Base-by-base conservation (phyloP, 2,797 vertebrate genomes). In the Macropus fuliginosus region DNA sequence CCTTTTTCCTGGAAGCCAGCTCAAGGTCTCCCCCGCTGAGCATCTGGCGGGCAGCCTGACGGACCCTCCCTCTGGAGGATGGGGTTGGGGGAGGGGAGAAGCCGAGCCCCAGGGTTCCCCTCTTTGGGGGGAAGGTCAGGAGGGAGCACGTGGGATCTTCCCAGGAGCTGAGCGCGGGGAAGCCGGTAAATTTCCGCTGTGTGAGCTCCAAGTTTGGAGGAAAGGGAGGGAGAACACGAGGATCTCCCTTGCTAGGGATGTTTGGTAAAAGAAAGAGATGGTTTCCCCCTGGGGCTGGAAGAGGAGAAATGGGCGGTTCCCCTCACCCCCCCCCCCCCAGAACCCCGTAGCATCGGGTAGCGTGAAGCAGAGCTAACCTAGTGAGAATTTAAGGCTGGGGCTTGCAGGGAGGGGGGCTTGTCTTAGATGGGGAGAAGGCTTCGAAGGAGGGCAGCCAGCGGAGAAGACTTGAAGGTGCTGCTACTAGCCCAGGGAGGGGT, bases 141-240 rank as follows among this genome's bases (percentile, higher is more conserved):
- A 93, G 90, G 54, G 91, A 91, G 92, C 97, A 91, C 93, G 91
- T 93, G 94, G 94, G 40, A 12, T 46, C 29, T 55, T 55, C 50
- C 56, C 55, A 8, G 1, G 6, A 29, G 74, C n/a, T 54, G 56
- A 91, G 46, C 4, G 81, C 74, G 91, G 87, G 10, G 56, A 16
- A 31, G n/a, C 92, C 29, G 54, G 94, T 46, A 34, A 90, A 50
- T 52, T 55, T 89, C 57, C 54, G 94, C 31, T 31, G 18, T 18
- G 8, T 28, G 54, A 92, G 93, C 66, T 92, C 52, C 55, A 29
- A 27, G 40, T 87, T 87, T 9, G 8, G 74, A 24, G n/a, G 91
- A 52, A 81, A 31, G 55, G 81, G 81, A 6, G 54, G 46, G 87
- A 52, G 55, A 18, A 56, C 91, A 11, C n/a, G 5, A 81, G 87